A percentile compares a stretch with the other conserved stretches of the same genome.
phyloP scores from a whole-genome alignment of 2,113 vertebrate genomes.

The Litocranius walleri region DNA sequence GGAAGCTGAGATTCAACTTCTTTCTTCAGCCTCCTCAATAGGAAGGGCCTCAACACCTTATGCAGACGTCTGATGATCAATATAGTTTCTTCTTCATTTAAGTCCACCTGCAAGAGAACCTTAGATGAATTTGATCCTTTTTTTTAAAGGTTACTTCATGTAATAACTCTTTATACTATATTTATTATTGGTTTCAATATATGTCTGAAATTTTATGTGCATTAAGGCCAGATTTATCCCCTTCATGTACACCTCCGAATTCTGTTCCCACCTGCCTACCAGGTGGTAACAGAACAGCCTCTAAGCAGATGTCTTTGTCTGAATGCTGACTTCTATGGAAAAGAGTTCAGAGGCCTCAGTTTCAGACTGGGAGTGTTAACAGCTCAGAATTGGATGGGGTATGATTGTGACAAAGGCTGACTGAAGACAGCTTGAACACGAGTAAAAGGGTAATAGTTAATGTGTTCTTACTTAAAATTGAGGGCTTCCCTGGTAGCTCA shows the following conservation, averaged over 20 bases:
- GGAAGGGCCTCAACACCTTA: constrained; percentile 95
- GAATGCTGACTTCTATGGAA: background rate
- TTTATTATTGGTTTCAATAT: background rate
- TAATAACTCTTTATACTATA: background rate
- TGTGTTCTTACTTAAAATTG: background rate
- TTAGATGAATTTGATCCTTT: background rate
- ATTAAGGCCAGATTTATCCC: background rate
- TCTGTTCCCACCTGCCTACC: background rate
- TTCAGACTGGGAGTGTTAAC: background rate
- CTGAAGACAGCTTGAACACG: background rate
- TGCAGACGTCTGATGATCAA: constrained; percentile 97
- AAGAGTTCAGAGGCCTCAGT: background rate
- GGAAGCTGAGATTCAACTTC: constrained; percentile 98
- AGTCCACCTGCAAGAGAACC: constrained; percentile 87
- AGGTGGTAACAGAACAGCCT: background rate
- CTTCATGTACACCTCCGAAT: background rate
- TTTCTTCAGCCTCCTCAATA: constrained; percentile 95
- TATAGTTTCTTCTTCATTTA: constrained; percentile 99
- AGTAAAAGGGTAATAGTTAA: background rate
- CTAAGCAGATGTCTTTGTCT: background rate
- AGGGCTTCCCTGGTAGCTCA: background rate
- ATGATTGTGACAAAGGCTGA: background rate
- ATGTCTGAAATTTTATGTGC: background rate
- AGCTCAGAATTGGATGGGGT: background rate
- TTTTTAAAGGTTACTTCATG: background rate